A percentile compares a stretch with the other conserved stretches of the same genome.
Evolutionary conservation across 2,888 invertebrate species (phyloP).

Genomic region (Alviniconcha strummeri): DNA sequence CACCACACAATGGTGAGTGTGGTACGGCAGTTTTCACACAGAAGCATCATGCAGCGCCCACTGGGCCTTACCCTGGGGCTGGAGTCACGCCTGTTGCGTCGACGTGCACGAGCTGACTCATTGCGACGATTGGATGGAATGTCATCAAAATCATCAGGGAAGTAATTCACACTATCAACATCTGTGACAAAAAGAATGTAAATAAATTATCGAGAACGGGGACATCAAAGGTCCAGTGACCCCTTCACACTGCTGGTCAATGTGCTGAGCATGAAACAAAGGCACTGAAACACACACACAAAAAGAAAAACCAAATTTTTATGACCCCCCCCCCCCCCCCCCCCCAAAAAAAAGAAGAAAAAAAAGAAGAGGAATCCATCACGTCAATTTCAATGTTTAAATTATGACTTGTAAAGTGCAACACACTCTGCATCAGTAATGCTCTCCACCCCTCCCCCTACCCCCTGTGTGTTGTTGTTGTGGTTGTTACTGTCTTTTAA

Average conservation of each 20-base stretch:
- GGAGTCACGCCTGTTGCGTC: slow-evolving; percentile 47
- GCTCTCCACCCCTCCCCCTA: too few species aligned
- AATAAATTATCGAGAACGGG: too few species aligned
- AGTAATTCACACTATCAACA: slow-evolving; percentile 57
- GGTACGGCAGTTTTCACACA: too few species aligned
- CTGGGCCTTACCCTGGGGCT: slow-evolving; percentile 45
- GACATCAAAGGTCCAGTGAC: neutral
- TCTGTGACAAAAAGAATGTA: slow-evolving; percentile 44
- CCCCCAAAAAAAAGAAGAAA: too few species aligned
- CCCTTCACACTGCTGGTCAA: neutral
- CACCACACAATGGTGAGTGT: too few species aligned
- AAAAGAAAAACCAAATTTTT: neutral
- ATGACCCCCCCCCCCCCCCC: neutral
- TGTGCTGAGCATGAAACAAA: neutral
- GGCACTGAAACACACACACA: neutral
- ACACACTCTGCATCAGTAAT: too few species aligned
- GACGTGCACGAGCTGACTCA: slow-evolving; percentile 57
- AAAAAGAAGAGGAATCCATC: too few species aligned
- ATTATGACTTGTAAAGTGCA: too few species aligned
- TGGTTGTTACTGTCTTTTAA: too few species aligned
- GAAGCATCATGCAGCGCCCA: too few species aligned
- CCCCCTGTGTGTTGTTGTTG: too few species aligned
- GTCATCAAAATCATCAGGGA: slow-evolving; percentile 67
- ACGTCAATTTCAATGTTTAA: too few species aligned
- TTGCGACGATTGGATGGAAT: slow-evolving; percentile 51